A percentile compares a stretch with the other conserved stretches of the same genome.
These are phyloP conservation scores for Carduelis carduelis DNA, from an alignment of 2,797 vertebrate species.

Conservation along the genomic window DNA sequence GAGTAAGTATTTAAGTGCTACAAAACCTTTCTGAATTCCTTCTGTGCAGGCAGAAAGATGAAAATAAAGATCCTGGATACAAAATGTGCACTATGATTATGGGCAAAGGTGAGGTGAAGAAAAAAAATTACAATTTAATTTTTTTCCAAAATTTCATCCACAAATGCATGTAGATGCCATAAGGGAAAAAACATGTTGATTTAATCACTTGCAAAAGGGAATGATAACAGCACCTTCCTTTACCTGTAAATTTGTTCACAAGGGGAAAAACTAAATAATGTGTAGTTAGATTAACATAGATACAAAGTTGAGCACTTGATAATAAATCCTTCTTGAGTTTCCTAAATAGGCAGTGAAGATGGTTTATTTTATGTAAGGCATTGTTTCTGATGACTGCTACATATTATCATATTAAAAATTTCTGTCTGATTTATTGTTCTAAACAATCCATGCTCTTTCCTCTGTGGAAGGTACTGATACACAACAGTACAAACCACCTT, in stretches of 20 bases:
- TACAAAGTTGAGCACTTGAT: neutral
- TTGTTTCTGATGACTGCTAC: neutral
- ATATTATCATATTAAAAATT: neutral
- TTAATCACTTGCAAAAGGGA: neutral
- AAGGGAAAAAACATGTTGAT: neutral
- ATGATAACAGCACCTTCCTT: neutral
- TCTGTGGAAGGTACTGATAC: neutral
- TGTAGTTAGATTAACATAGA: neutral
- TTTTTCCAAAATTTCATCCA: neutral
- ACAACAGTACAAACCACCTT: neutral
- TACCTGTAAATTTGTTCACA: neutral
- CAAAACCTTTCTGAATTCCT: neutral
- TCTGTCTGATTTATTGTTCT: neutral
- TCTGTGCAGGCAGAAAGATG: neutral
- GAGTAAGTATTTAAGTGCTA: neutral
- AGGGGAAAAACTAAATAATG: accelerated
- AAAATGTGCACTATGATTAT: neutral
- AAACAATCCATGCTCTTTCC: neutral
- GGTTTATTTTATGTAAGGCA: neutral
- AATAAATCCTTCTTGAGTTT: neutral
- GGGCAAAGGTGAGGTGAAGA: neutral
- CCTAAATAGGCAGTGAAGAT: neutral
- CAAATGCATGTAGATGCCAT: neutral
- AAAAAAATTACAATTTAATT: neutral
- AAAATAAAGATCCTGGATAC: neutral